Base-by-base conservation (phyloP, 1,140 invertebrate genomes). In the Centruroides vittatus region DNA sequence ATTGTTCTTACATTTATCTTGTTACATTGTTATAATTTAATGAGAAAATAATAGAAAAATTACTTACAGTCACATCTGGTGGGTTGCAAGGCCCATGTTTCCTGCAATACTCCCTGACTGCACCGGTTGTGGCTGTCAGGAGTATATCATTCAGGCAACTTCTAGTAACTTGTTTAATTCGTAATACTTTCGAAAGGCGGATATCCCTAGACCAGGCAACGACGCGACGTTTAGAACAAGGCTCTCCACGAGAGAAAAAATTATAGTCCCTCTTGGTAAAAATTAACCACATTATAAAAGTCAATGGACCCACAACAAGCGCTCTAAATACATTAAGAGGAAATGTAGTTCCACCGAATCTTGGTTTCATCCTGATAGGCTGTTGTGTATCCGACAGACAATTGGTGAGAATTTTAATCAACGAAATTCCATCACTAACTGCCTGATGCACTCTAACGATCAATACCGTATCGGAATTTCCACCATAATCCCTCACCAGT, bases 121-220 rank as follows among this genome's bases (percentile, higher is more conserved):
- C 75, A 12, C 79, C 80, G 3, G 79, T 73, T 4, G 77, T 64
- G 0, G 79, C 77, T 0, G 79, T 75, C 55, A 81, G 66, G 12
- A 81, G 70, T 2, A 81, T 76, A 65, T 80, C 79, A 67, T 79
- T 80, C 35, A 80, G 68, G 10, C 77, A 76, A 57, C 76, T 78
- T 47, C 80, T 63, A 10, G 79, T 80, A 1, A 79, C 76, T 61
- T 78, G 76, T 61, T 77, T 77, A 35, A 78, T 72, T 8, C 76
- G 66, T 50, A 69, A 66, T 23, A 78, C 73, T n/a, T 65, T 67
- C 36, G 65, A 62, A 46, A 78, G 67, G 3, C 70, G 71, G 58
- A 78, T 72, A 4, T 72, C 70, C 3, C 74, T 72, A 6, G 78
- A 79, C 77, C 78, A 80, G 0, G 72, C 71, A 11, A 79, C 73